These are phyloP conservation scores for Petrocephalus zakoni DNA, from an alignment of 2,113 vertebrate genomes.

Conservation along the genomic window DNA sequence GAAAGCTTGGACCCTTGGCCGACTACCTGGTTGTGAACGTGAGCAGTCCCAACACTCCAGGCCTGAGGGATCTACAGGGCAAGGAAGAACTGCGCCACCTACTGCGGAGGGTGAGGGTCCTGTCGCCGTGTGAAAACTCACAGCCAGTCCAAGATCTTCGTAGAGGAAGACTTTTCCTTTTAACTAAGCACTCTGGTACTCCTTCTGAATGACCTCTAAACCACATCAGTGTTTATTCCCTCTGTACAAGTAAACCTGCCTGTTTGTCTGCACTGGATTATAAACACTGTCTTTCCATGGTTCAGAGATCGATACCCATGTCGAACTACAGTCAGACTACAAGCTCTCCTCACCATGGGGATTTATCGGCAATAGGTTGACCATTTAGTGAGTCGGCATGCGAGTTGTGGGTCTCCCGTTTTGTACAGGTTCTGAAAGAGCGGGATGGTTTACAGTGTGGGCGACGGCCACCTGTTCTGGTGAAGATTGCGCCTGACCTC, in stretches of 20 bases:
- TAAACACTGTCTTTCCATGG: neutral
- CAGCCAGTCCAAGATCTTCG: neutral
- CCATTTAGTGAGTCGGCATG: neutral
- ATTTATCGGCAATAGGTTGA: neutral
- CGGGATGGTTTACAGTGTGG: conserved; percentile 62
- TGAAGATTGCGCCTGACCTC: conserved; percentile 94
- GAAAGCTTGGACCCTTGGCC: conserved; percentile 74
- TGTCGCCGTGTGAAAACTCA: neutral
- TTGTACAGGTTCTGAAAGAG: conserved; percentile 73
- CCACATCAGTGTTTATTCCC: neutral
- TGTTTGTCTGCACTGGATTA: neutral
- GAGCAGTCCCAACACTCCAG: conserved; percentile 91
- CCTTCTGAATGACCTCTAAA: neutral
- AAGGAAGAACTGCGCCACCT: conserved; percentile 71
- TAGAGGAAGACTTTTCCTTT: neutral
- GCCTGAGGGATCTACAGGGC: conserved; percentile 74
- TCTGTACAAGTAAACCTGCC: no score
- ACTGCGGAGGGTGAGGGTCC: conserved; percentile 67
- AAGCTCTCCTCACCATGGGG: neutral
- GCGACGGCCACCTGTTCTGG: conserved; percentile 71
- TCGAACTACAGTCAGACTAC: neutral
- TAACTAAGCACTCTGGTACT: neutral
- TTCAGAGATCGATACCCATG: neutral
- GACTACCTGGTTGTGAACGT: conserved; percentile 95
- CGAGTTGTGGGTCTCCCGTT: neutral